phyloP scores from a whole-genome alignment of 37 sponge, comb jelly and placozoan genomes.

The Halichondria panicea region DNA sequence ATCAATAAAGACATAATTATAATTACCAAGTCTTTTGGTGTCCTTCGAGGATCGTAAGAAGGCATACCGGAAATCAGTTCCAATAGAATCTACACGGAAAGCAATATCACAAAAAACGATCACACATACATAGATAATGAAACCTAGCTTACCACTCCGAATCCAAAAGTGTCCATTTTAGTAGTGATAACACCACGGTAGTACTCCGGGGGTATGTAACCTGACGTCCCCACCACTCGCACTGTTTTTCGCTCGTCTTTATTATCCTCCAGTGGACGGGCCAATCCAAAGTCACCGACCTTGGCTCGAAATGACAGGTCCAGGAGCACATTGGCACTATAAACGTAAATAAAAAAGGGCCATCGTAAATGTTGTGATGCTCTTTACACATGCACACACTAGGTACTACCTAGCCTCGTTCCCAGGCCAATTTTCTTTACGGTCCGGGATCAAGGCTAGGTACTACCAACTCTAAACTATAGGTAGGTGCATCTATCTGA shows the following conservation, averaged over 20 bases:
- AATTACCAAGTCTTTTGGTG: constrained; percentile 73
- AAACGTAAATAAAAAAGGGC: too few relatives aligned
- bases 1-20: background rate
- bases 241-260: constrained; percentile 39
- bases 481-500: background rate
- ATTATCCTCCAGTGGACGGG: constrained; percentile 53
- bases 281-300: constrained; percentile 95
- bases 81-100: constrained; percentile 54
- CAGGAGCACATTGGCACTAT: constrained; percentile 93
- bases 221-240: constrained; percentile 87
- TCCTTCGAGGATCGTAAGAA: constrained; percentile 68
- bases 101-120: background rate
- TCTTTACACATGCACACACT: too few relatives aligned
- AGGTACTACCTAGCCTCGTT: too few relatives aligned
- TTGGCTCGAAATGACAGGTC: constrained; percentile 88
- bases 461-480: background rate
- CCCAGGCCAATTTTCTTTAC: too few relatives aligned
- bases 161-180: constrained; percentile 86
- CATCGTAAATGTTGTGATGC: too few relatives aligned
- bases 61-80: constrained; percentile 76
- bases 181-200: constrained; percentile 81
- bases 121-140: background rate
- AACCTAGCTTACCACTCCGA: constrained; percentile 83
- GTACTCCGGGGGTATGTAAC: constrained; percentile 95
- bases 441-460: too few relatives aligned